These are phyloP conservation scores for Notodonta dromedarius DNA, from an alignment of 2,888 invertebrate species.

Conservation along the genomic window DNA sequence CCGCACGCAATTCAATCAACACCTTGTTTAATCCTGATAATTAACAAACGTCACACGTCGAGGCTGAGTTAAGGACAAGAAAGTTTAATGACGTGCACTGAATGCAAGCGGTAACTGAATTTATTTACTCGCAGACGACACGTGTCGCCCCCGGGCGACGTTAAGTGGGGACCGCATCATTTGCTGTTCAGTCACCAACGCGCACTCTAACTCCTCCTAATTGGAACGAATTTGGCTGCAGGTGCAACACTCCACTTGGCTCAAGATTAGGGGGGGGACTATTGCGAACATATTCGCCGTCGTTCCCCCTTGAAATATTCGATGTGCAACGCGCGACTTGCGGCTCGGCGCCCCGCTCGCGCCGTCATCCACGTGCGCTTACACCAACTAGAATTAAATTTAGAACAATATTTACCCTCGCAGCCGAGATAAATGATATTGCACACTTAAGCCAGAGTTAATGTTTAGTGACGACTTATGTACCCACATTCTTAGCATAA, in stretches of 20 bases:
- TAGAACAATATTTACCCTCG: conserved; percentile 82
- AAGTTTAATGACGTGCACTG: conserved; percentile 79
- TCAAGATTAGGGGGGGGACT: conserved; percentile 80
- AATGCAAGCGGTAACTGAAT: conserved; percentile 74
- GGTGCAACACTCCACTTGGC: conserved; percentile 82
- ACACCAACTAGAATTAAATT: conserved; percentile 80
- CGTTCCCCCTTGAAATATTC: conserved; percentile 77
- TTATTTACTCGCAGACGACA: conserved; percentile 77
- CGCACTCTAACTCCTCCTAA: conserved; percentile 82
- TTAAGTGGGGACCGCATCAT: conserved; percentile 82
- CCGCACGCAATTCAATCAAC: conserved; percentile 37
- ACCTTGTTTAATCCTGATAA: conserved; percentile 63
- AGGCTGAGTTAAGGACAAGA: conserved; percentile 67
- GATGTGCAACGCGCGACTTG: conserved; percentile 76
- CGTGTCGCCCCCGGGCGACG: conserved; percentile 68
- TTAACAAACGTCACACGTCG: conserved; percentile 67
- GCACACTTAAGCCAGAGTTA: conserved; percentile 75
- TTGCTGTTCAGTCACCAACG: conserved; percentile 80
- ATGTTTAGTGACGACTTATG: conserved; percentile 75
- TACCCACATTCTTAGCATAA: conserved; percentile 73
- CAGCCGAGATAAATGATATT: conserved; percentile 78
- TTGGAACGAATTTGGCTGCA: conserved; percentile 84
- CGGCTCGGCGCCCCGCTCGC: conserved; percentile 58
- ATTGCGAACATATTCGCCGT: conserved; percentile 75
- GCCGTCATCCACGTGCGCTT: conserved; percentile 66